Evolutionary conservation across 2,888 invertebrate genomes (phyloP).

Genomic region (Torymus texanus): DNA sequence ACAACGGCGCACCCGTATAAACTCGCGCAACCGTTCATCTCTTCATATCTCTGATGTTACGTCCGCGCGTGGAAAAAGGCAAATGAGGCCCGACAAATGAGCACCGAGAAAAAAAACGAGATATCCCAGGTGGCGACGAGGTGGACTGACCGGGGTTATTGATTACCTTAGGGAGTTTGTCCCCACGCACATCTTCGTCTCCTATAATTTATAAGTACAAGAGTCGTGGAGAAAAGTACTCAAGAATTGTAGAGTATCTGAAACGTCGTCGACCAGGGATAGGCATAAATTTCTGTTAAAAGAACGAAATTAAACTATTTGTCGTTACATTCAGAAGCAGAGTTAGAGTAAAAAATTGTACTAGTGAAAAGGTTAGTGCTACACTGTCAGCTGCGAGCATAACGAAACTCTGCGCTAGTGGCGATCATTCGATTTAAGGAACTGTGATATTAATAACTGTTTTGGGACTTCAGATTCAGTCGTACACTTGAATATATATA

Average conservation of each 20-base stretch:
- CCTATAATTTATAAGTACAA: too few relatives aligned
- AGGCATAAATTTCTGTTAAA: constrained; percentile 12
- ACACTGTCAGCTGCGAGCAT: too few relatives aligned
- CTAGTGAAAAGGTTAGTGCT: too few relatives aligned
- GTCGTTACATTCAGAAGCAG: constrained; percentile 12
- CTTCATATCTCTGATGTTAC: too few relatives aligned
- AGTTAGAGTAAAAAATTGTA: background rate
- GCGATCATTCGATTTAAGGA: background rate
- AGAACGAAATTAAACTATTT: background rate
- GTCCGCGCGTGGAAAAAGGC: background rate
- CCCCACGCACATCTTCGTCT: background rate
- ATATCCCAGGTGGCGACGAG: constrained; percentile 11
- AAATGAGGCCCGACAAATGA: constrained; percentile 17
- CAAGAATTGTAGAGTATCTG: constrained; percentile 39
- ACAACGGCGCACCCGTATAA: background rate
- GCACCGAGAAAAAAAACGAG: background rate
- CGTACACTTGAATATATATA: too few relatives aligned
- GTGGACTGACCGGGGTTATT: constrained; percentile 23
- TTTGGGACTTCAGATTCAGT: too few relatives aligned
- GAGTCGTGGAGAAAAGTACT: constrained; percentile 33
- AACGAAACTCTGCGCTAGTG: background rate
- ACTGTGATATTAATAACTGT: background rate
- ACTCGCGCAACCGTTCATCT: background rate
- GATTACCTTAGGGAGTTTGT: constrained; percentile 43
- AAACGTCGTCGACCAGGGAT: constrained; percentile 1